Base-by-base conservation (phyloP, 2,797 vertebrate species). In the Gadopsis marmoratus region DNA sequence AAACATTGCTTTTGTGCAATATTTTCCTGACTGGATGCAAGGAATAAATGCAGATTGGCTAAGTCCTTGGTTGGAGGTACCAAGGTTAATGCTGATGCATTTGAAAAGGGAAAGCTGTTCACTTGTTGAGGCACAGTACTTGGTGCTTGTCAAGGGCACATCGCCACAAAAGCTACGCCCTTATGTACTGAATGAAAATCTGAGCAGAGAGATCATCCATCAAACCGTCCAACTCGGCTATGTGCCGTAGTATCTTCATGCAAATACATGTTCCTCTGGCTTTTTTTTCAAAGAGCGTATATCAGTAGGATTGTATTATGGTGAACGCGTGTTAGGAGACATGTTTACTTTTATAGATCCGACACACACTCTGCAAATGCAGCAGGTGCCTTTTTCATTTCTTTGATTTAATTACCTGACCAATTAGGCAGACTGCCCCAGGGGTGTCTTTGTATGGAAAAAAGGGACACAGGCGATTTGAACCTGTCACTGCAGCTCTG, bases 341-440 rank as follows among this genome's bases (percentile, higher is more conserved):
- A 83, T 88, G 83, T 92, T 92, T 89, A 83, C 75, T 82, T 92
- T 89, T 85, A 93, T 92, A 74, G 90, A 93, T 92, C 80, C 41
- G 23, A 71, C 84, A 70, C 58, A 58, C 78, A 53, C 80, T 72
- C 72, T 14, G 35, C n/a, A 54, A 70, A 70, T 23, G 62, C 75
- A 60, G 64, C 77, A 79, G 71, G 88, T 79, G 81, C 66, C 82
- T 79, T 86, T 88, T 90, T 86, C 85, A 83, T 92, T 89, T 89
- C 59, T 26, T 26, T 26, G 58, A 79, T 90, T 90, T 86, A 93
- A 95, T 95, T 93, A 93, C 87, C 78, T 54, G 39, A 76, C 76
- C 90, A 92, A 94, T 95, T 92, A 89, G 76, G 83, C 89, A 71
- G 86, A 93, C 91, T 75, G 82, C 70, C 80, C 85, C 45, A 1